These are phyloP conservation scores for Clarias macrocephalus DNA, from an alignment of 2,113 vertebrate genomes.

Conservation along the genomic window DNA sequence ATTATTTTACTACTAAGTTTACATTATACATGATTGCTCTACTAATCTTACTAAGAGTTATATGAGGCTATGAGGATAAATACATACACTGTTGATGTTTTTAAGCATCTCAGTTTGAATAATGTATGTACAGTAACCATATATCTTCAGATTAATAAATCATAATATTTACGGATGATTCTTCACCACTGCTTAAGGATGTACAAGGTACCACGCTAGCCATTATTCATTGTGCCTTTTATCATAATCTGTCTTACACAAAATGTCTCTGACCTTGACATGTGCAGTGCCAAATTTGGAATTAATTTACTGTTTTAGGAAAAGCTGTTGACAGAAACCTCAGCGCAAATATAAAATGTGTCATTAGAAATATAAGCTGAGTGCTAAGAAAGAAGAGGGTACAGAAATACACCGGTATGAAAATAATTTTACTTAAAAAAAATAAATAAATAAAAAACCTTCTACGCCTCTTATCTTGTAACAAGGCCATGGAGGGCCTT, in stretches of 20 bases:
- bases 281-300: neutral
- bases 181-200: neutral
- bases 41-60: neutral
- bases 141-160: neutral
- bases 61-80: neutral
- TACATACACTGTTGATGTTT: neutral
- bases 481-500: too few species aligned
- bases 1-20: neutral
- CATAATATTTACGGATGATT: neutral
- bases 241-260: neutral
- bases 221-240: neutral
- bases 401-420: neutral
- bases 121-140: neutral
- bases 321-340: slow-evolving; percentile 15
- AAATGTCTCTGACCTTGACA: slow-evolving; percentile 3
- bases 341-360: neutral
- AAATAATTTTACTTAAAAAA: neutral
- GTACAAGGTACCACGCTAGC: neutral
- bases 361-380: neutral
- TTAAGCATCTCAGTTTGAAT: neutral
- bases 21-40: neutral
- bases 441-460: too few species aligned
- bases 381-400: neutral
- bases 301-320: slow-evolving; percentile 17
- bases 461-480: too few species aligned